A percentile compares a stretch with the other conserved stretches of the same genome.
Evolutionary conservation across 2,797 vertebrate genomes (phyloP).

Genomic region (Etheostoma nigrum): DNA sequence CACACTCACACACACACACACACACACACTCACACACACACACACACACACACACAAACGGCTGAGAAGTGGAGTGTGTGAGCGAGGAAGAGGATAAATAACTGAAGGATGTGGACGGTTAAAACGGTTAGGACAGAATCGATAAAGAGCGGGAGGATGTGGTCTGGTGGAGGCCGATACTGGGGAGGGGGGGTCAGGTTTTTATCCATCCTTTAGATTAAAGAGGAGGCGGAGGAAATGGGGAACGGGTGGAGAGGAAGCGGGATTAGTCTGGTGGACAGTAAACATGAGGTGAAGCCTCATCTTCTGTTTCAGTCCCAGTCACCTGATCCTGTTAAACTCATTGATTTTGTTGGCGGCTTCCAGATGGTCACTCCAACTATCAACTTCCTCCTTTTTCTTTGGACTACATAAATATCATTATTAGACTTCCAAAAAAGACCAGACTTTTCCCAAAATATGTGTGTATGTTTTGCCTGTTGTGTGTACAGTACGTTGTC

Average conservation of each 20-base stretch:
- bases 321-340: conserved; percentile 13
- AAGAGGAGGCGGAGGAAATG: conserved; percentile 19
- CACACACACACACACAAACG: conserved; percentile 11
- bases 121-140: conserved; percentile 18
- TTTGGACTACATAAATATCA: background rate
- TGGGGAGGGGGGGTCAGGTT: background rate
- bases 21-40: conserved; percentile 10
- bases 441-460: background rate
- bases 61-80: background rate
- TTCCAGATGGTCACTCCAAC: background rate
- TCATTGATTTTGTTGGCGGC: background rate
- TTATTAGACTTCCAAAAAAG: background rate
- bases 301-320: no score
- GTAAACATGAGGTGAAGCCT: conserved; percentile 25
- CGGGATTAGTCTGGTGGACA: conserved; percentile 35
- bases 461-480: no score
- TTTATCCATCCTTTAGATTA: conserved; percentile 17
- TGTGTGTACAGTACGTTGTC: no score
- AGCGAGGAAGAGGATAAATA: conserved; percentile 5
- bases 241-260: background rate
- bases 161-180: background rate
- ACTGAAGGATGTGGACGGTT: background rate
- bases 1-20: conserved; percentile 15
- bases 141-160: conserved; percentile 2
- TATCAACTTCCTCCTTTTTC: background rate